Evolutionary conservation across 2,113 vertebrate species (phyloP).

Genomic region (Pseudorhombus dupliciocellatus): DNA sequence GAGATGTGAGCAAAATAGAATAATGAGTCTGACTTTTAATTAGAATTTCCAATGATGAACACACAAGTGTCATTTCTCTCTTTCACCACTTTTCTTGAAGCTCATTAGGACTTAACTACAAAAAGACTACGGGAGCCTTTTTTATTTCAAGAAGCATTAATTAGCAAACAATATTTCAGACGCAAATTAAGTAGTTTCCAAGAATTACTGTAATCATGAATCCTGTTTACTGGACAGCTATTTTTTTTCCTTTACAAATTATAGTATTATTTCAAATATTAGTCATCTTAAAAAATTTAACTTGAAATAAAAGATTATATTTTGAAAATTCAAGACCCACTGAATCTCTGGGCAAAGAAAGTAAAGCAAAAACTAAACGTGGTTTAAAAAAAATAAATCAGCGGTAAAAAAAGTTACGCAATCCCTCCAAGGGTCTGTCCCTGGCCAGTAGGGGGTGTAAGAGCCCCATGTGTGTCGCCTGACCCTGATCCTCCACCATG

Average conservation of each 20-base stretch:
- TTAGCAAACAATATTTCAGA: too few relatives aligned
- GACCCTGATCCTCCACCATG: constrained; percentile 20
- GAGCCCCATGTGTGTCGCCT: constrained; percentile 50
- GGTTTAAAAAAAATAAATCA: not conserved
- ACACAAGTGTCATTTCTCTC: not conserved
- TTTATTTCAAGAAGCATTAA: too few relatives aligned
- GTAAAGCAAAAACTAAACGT: not conserved
- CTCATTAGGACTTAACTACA: not conserved
- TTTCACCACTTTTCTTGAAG: not conserved
- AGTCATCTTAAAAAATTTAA: not conserved
- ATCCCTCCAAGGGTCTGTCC: constrained; percentile 5
- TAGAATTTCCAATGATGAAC: not conserved
- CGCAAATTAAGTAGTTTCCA: not conserved
- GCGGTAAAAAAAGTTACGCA: not conserved
- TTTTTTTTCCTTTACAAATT: not conserved
- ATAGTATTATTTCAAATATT: not conserved
- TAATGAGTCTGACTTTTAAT: not conserved
- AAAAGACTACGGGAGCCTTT: too few relatives aligned
- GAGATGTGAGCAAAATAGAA: not conserved
- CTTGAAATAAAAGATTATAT: too few relatives aligned
- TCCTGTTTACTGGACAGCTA: not conserved
- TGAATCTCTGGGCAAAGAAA: not conserved
- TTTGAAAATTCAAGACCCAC: too few relatives aligned
- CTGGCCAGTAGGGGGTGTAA: constrained; percentile 76
- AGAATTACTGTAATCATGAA: not conserved